Evolutionary conservation across 2,888 invertebrate genomes (phyloP).

Genomic region (Mesoligia furuncula): DNA sequence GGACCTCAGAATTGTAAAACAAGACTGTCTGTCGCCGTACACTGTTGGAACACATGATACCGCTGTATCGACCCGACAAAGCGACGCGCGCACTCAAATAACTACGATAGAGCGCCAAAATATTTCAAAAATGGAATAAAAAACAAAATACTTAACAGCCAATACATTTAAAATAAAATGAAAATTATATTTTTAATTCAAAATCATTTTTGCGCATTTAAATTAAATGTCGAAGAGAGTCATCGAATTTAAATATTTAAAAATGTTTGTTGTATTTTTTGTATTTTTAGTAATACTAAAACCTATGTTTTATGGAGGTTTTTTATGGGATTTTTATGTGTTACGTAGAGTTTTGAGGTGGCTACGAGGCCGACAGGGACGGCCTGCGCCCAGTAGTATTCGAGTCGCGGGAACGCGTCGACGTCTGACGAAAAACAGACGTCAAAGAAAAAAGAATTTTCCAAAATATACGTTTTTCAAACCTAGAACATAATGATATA

Average conservation of each 20-base stretch:
- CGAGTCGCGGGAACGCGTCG: conserved; percentile 80
- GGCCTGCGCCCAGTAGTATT: conserved; percentile 85
- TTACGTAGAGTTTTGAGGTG: conserved; percentile 74
- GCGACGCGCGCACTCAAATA: conserved; percentile 87
- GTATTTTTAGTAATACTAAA: conserved; percentile 9
- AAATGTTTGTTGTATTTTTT: conserved; percentile 13
- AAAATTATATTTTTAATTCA: neutral
- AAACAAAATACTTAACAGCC: conserved; percentile 33
- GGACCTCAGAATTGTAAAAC: conserved; percentile 82
- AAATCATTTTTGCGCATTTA: neutral
- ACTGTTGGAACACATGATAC: conserved; percentile 80
- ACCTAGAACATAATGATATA: conserved; percentile 78
- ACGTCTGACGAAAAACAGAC: conserved; percentile 79
- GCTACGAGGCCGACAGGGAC: conserved; percentile 73
- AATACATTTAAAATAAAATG: conserved; percentile 15
- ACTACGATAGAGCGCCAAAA: conserved; percentile 72
- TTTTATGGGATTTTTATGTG: conserved; percentile 55
- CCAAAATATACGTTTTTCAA: conserved; percentile 76
- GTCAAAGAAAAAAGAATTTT: conserved; percentile 71
- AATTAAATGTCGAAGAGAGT: neutral
- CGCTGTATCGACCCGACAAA: conserved; percentile 86
- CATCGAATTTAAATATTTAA: neutral
- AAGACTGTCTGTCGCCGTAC: conserved; percentile 88
- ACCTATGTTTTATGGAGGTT: conserved; percentile 11
- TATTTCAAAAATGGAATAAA: conserved; percentile 58